Base-by-base conservation (phyloP, 2,888 invertebrate species). In the Thereva nobilitata region DNA sequence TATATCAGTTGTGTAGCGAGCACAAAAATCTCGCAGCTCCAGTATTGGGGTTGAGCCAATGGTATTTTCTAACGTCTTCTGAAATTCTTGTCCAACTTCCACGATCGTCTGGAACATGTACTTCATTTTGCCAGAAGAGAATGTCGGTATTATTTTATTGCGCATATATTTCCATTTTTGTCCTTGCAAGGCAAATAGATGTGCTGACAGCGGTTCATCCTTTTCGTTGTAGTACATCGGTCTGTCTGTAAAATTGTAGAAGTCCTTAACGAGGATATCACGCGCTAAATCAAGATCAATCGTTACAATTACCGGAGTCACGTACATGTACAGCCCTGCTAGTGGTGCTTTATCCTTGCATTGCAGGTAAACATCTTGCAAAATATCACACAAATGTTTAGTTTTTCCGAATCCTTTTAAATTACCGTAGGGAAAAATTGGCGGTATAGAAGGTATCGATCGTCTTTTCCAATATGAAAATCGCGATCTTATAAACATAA, bases 121-220 rank as follows among this genome's bases (percentile, higher is more conserved):
- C 66, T 80, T 83, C 77, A 84, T 82, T 74, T 83, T 84, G 5
- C 82, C 80, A 0, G 83, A 80, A 3, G 83, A 82, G 71, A 84
- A 85, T 0, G 83, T 82, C 1, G 84, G 82, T 1, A 82, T 80
- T 57, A 84, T 66, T 45, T 83, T 82, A 0, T 75, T 71, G 35
- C 84, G 75, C 69, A 84, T 75, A 23, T 76, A 74, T 64, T 79
- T 82, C 84, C 84, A 85, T 40, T 79, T 78, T 0, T 76, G 73
- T 0, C 82, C 83, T n/a, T 78, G 77, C 67, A 80, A 66, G 57
- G 76, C 74, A 65, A 80, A 77, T 3, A 82, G 72, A 73, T 81
- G 78, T 2, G 72, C 80, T 8, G 77, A 74, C 1, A 82, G 53
- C 2, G 82, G 82, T 72, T 82, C 80, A 50, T 76, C 73, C 34